These are phyloP conservation scores for Epizoanthus rinbou DNA, from an alignment of 92 coral and sea anemone species.

Conservation along the genomic window DNA sequence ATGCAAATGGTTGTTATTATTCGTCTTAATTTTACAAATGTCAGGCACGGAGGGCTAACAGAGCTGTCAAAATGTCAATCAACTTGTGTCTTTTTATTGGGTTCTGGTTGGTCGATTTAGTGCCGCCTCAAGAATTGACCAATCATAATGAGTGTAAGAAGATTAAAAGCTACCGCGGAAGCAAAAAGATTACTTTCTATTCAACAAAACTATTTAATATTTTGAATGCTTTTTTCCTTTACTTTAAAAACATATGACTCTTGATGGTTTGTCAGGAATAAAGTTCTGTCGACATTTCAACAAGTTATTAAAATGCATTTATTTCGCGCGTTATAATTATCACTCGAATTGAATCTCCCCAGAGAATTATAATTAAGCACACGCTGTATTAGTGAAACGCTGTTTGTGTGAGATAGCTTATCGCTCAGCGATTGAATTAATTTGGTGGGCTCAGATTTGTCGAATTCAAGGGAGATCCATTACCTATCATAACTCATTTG, in stretches of 20 bases:
- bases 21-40: conserved; percentile 72
- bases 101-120: conserved; percentile 54
- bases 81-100: conserved; percentile 40
- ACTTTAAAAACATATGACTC: conserved; percentile 26
- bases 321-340: conserved; percentile 70
- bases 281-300: conserved; percentile 63
- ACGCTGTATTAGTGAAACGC: background rate
- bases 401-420: conserved; percentile 47
- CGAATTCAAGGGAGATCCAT: conserved; percentile 24
- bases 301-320: conserved; percentile 83
- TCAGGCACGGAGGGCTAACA: conserved; percentile 43
- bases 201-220: conserved; percentile 14
- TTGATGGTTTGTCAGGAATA: conserved; percentile 53
- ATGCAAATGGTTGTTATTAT: conserved; percentile 41
- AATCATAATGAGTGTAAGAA: conserved; percentile 36
- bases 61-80: conserved; percentile 62
- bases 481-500: conserved; percentile 16
- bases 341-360: conserved; percentile 56
- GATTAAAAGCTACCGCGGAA: conserved; percentile 48
- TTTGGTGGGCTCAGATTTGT: conserved; percentile 26
- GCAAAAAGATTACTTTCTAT: background rate
- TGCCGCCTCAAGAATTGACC: conserved; percentile 39
- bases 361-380: conserved; percentile 20
- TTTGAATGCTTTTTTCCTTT: conserved; percentile 22
- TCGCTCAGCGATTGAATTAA: conserved; percentile 35